Conservation (phyloP, 2,797 vertebrate species). For the Tiaroga cobitis region DNA sequence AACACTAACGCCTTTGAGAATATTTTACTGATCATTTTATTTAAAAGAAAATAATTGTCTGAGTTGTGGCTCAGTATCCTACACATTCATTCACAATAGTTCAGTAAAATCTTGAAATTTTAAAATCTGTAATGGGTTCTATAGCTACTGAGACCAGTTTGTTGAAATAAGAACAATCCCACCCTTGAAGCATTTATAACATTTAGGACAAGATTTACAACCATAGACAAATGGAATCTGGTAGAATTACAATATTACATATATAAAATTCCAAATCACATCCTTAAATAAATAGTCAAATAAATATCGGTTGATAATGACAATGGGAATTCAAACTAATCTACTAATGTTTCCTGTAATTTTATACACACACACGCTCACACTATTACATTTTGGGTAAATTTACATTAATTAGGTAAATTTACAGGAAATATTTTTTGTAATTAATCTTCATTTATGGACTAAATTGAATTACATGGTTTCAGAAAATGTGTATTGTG, state of each 20-base stretch:
- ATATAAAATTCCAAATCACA: not conserved
- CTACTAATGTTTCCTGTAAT: not conserved
- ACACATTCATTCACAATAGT: not conserved
- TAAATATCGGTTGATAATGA: not conserved
- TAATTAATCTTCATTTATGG: not conserved
- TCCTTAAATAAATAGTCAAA: not conserved
- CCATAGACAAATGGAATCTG: not conserved
- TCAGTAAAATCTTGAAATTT: not conserved
- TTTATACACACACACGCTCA: no score
- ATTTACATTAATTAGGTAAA: not conserved
- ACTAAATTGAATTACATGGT: not conserved
- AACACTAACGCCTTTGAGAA: not conserved
- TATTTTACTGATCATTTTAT: not conserved
- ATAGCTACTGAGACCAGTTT: not conserved
- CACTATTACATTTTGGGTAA: no score
- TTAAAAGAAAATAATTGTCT: not conserved
- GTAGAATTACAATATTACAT: not conserved
- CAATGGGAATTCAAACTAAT: not conserved
- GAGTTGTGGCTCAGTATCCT: not conserved
- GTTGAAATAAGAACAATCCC: not conserved
- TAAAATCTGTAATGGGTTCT: not conserved
- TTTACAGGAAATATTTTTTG: not conserved
- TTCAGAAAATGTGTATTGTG: not conserved
- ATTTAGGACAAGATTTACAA: not conserved
- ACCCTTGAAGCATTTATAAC: not conserved